Conservation (phyloP, 2,797 vertebrate species). For the Etheostoma nigrum region DNA sequence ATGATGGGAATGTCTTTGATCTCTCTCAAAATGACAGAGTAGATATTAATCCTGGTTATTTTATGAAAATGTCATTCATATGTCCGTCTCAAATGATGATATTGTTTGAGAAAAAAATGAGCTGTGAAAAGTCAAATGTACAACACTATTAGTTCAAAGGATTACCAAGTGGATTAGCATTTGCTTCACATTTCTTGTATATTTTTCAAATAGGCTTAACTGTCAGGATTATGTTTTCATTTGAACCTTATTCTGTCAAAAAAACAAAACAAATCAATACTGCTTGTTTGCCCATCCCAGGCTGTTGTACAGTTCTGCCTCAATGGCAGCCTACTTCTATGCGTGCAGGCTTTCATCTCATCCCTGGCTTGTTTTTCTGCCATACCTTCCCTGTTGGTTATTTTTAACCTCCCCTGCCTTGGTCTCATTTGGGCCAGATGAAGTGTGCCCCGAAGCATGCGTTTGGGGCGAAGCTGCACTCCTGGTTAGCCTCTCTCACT, state of each 20-base stretch:
- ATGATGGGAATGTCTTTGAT: slow-evolving; percentile 59
- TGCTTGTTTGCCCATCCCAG: slow-evolving; percentile 58
- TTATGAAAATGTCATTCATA: slow-evolving; percentile 76
- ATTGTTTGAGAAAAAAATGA: slow-evolving; percentile 47
- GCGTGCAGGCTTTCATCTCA: slow-evolving; percentile 64
- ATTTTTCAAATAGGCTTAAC: slow-evolving; percentile 50
- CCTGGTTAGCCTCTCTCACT: slow-evolving; percentile 79
- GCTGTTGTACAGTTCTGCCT: slow-evolving; percentile 58
- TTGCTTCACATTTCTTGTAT: slow-evolving; percentile 30
- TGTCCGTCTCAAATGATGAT: slow-evolving; percentile 49
- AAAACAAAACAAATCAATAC: slow-evolving; percentile 72
- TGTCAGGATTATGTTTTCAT: slow-evolving; percentile 66
- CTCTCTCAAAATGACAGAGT: slow-evolving; percentile 69
- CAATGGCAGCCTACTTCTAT: slow-evolving; percentile 43
- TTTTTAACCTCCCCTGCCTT: slow-evolving; percentile 77
- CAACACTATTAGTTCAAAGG: slow-evolving; percentile 43
- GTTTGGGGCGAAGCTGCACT: slow-evolving; percentile 78
- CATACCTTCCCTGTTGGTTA: slow-evolving; percentile 79
- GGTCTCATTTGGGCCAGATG: slow-evolving; percentile 81
- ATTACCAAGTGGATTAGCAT: slow-evolving; percentile 68
- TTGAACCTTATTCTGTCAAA: slow-evolving; percentile 63
- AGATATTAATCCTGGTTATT: slow-evolving; percentile 67
- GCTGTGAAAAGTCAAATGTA: slow-evolving; percentile 46
- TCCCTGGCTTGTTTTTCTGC: slow-evolving; percentile 67
- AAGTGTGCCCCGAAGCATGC: slow-evolving; percentile 79